Base-by-base conservation (phyloP, 1,140 invertebrate species). In the Prorops nasuta region DNA sequence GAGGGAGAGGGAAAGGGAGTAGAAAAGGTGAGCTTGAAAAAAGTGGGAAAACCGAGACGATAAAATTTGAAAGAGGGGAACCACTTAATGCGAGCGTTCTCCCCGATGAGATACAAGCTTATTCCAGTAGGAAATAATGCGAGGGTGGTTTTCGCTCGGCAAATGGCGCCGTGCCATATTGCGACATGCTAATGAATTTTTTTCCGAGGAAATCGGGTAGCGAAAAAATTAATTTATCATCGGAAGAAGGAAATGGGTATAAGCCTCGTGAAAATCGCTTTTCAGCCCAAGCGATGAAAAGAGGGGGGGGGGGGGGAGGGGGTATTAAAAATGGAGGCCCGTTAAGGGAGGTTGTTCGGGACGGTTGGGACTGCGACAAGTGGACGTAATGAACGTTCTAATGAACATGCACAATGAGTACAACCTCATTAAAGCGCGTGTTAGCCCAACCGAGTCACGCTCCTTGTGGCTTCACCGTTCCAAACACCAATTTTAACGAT, bases 241-340 rank as follows among this genome's bases (percentile, higher is more conserved):
- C 21, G 40, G 44, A 58, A 49, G 37, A 51, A 24, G 12, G 10
- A 36, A 17, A 35, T n/a, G n/a, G 19, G 20, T 14, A 51, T 43
- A 44, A 44, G 36, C 44, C 31, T 41, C 45, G 35, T 19, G 32
- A 39, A 44, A 44, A 39, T 18, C 28, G 21, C 18, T 20, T 37
- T 51, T 41, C 40, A 56, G 37, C 37, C 44, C 36, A 49, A 14
- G 32, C 34, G 14, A 31, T 15, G 2, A 52, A n/a, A n/a, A n/a
- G n/a, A n/a, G n/a, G n/a, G n/a, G n/a, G n/a, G n/a, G n/a, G 49
- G 21, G 36, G 39, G 39, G 34, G 38, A 40, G 20, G 39, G 43
- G 55, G 63, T 66, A 69, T 71, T 71, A 68, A 71, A 67, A 66
- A 68, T 67, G 66, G 64, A 64, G 60, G 50, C 16, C 54, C 45